phyloP scores from a whole-genome alignment of 1,140 invertebrate genomes.

The Schlechtendalia chinensis region DNA sequence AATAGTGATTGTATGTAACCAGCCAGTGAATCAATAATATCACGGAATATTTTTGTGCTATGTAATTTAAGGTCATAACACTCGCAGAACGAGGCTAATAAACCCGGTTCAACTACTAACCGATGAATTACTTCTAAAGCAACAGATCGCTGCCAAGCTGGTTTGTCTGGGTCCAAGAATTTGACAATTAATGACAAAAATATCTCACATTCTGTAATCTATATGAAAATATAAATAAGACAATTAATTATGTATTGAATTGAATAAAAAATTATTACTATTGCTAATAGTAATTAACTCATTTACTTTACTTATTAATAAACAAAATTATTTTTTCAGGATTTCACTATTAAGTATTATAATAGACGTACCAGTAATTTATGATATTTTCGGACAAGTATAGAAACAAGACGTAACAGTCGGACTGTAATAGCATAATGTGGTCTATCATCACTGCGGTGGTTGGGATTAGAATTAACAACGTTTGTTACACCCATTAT shows the following conservation, averaged over 20 bases:
- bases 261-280: background rate
- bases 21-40: slow-evolving; percentile 92
- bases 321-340: too few relatives aligned
- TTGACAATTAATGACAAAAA: slow-evolving; percentile 95
- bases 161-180: slow-evolving; percentile 94
- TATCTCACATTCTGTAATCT: slow-evolving; percentile 98
- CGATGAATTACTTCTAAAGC: slow-evolving; percentile 95
- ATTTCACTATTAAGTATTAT: background rate
- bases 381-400: slow-evolving; percentile 93
- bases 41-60: slow-evolving; percentile 89
- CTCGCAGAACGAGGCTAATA: slow-evolving; percentile 88
- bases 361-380: slow-evolving; percentile 77
- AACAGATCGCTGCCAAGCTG: slow-evolving; percentile 89
- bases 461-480: slow-evolving; percentile 61
- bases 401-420: slow-evolving; percentile 85
- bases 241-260: background rate
- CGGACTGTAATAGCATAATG: slow-evolving; percentile 97
- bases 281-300: background rate
- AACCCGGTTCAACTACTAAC: slow-evolving; percentile 82
- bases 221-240: slow-evolving; percentile 21
- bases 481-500: slow-evolving; percentile 54
- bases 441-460: slow-evolving; percentile 75
- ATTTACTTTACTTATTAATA: too few relatives aligned
- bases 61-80: slow-evolving; percentile 93
- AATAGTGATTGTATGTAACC: slow-evolving; percentile 94